Conservation (phyloP, 2,797 vertebrate genomes). For the Hydrocynus forskahlii region DNA sequence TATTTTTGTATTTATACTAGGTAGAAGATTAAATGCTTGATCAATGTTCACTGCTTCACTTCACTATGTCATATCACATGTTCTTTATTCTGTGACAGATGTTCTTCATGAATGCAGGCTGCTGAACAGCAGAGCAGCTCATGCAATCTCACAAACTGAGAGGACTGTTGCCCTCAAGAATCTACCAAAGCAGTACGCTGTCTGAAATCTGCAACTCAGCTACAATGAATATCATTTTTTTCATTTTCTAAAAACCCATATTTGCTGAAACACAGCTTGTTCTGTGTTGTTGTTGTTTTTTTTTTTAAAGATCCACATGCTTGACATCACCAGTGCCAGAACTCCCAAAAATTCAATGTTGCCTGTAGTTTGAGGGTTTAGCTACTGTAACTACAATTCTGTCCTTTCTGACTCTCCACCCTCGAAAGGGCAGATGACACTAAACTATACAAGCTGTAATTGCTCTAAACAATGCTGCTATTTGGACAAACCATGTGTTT, state of each 20-base stretch:
- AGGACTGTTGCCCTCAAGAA: slow-evolving; percentile 78
- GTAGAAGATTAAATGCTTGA: not conserved
- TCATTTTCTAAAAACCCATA: slow-evolving; percentile 45
- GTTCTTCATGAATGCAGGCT: slow-evolving; percentile 85
- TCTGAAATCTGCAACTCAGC: slow-evolving; percentile 65
- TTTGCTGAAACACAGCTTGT: slow-evolving; percentile 51
- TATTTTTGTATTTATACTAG: too few species aligned
- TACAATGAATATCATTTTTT: slow-evolving; percentile 35
- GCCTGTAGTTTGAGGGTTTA: slow-evolving; percentile 43
- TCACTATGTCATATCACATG: not conserved
- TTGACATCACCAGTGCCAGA: slow-evolving; percentile 66
- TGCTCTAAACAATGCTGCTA: slow-evolving; percentile 70
- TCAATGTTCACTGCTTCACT: not conserved
- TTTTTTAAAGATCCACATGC: slow-evolving; percentile 68
- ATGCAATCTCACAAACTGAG: slow-evolving; percentile 81
- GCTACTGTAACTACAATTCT: slow-evolving; percentile 54
- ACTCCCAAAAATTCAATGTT: slow-evolving; percentile 58
- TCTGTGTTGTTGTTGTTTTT: slow-evolving; percentile 39
- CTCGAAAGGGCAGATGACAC: slow-evolving; percentile 68
- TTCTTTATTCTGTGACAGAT: slow-evolving; percentile 64
- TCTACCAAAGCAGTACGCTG: slow-evolving; percentile 81
- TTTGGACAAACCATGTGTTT: slow-evolving; percentile 55
- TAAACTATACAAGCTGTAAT: slow-evolving; percentile 63
- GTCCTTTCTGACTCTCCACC: slow-evolving; percentile 59
- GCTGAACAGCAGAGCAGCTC: slow-evolving; percentile 82